Conservation (phyloP, 1,140 invertebrate species). For the Rhopalosiphum maidis region DNA sequence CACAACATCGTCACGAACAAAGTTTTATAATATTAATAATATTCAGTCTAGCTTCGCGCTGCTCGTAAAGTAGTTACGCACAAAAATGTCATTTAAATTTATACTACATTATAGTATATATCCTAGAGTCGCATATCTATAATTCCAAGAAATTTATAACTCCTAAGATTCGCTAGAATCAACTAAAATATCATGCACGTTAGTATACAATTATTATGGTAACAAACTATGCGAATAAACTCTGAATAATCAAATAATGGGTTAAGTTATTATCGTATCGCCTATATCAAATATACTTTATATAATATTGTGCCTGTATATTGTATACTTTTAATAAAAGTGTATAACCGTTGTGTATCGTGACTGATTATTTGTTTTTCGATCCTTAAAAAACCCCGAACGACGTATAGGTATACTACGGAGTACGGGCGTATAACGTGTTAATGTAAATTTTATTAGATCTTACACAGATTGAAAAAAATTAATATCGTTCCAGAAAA, state of each 20-base stretch:
- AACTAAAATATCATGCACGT: background rate
- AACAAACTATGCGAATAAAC: background rate
- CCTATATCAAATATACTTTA: no score
- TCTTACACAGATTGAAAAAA: no score
- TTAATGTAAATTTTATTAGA: no score
- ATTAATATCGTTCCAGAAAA: background rate
- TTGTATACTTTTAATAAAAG: no score
- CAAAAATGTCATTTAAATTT: background rate
- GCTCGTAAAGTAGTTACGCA: background rate
- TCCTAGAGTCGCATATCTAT: background rate
- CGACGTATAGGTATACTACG: no score
- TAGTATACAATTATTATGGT: background rate
- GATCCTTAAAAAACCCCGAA: no score
- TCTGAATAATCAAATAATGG: background rate
- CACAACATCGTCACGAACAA: background rate
- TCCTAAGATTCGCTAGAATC: background rate
- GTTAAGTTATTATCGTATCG: no score
- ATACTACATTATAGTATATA: background rate
- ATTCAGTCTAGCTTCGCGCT: background rate
- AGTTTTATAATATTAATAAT: constrained; percentile 11
- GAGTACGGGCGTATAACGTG: no score
- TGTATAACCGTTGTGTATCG: no score
- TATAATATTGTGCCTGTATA: no score
- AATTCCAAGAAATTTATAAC: background rate
- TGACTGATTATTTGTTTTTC: no score